Percentiles rank a stretch among this genome's conserved stretches.
Conservation (phyloP, 2,797 vertebrate genomes). For the Spheniscus humboldti region DNA sequence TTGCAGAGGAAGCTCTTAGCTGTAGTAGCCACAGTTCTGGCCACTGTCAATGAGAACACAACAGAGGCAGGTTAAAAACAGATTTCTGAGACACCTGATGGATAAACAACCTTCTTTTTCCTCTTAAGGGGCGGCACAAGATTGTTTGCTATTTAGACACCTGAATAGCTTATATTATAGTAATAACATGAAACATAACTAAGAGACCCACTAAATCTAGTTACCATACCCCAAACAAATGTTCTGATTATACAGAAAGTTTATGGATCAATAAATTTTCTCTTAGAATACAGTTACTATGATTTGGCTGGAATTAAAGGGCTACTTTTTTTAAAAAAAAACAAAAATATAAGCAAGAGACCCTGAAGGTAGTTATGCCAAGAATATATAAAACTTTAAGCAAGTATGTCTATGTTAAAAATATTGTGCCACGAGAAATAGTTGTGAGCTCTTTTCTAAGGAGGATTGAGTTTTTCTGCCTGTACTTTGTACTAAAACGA, state of each 20-base stretch:
- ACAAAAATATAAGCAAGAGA: background rate
- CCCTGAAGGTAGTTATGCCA: too few species aligned
- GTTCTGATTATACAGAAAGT: background rate
- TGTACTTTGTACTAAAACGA: background rate
- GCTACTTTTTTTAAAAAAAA: background rate
- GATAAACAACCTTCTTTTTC: background rate
- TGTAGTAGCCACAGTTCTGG: background rate
- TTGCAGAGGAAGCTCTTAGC: background rate
- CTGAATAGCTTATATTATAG: background rate
- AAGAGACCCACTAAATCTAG: background rate
- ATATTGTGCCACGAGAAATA: background rate
- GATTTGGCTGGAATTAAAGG: background rate
- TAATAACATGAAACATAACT: background rate
- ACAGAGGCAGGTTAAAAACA: background rate
- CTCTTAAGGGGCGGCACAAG: background rate
- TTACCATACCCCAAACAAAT: background rate
- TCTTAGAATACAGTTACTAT: background rate
- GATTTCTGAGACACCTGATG: background rate
- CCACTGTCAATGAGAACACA: background rate
- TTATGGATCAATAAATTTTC: background rate
- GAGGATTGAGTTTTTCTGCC: background rate
- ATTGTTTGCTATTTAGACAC: background rate
- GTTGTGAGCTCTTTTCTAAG: background rate
- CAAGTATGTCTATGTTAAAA: background rate
- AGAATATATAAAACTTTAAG: background rate